Evolutionary conservation across 2,797 vertebrate genomes (phyloP), one percentile per base, ranked within the genome.

Genomic region (Dryobates pubescens): DNA sequence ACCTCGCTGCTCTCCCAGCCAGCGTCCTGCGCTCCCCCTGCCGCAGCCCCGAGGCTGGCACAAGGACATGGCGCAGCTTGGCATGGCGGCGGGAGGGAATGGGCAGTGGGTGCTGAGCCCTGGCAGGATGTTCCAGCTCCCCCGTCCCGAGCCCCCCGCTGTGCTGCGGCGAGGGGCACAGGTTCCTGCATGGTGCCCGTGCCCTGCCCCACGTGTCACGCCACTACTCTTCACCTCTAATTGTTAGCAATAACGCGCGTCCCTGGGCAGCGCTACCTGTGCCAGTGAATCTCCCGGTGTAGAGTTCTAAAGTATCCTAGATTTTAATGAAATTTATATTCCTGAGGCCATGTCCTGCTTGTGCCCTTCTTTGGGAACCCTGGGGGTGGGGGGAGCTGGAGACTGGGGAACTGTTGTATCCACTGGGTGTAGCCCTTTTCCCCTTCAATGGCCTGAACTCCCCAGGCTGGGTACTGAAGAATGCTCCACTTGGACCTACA

Each of bases 311-410:
- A 97, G 97, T 97, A 96, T 96, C 73, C 95, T 98, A 98, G 98
- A 92, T 96, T 98, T 98, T 98, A 98, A 98, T 98, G 97, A 98
- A 96, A 98, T 98, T 98, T 98, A 96, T 98, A 98, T 98, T 98
- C 97, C 98, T 97, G 97, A 96, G 92, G 82, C 80, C 9, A 81
- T 86, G 94, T 85, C 36, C 65, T 0, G 3, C 82, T 93, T 51
- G 94, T 96, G 86, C 79, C 78, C 85, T 97, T 96, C 74, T 96
- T 96, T 94, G 86, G 92, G 82, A 86, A 80, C 12, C 15, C 22
- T 9, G 59, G 23, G 5, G 17, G 17, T 27, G 20, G 61, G 19
- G 62, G 63, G 41, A 18, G 6, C 15, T 69, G 74, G 84, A 75
- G 34, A 86, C 17, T n/a, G 36, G 73, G 62, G 8, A 6, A n/a